These are phyloP conservation scores for Ceyx cyanopectus DNA, from an alignment of 2,113 vertebrate species.

Conservation along the genomic window DNA sequence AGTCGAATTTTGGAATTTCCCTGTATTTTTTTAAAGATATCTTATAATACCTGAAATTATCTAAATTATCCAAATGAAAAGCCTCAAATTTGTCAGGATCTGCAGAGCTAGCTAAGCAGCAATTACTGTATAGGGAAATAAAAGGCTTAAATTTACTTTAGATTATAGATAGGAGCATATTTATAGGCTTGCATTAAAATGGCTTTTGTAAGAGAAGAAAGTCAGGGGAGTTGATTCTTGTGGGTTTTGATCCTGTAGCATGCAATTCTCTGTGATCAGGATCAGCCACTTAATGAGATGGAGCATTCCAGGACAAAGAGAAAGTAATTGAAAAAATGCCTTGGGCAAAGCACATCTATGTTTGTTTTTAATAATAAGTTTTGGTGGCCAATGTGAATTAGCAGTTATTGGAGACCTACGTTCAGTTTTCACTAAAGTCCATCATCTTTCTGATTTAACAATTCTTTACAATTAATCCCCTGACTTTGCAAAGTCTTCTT, in stretches of 20 bases:
- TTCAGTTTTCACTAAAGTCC: neutral
- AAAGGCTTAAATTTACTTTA: constrained; percentile 18
- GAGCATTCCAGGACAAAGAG: neutral
- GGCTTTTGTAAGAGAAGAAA: neutral
- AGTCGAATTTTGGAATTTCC: neutral
- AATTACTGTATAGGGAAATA: neutral
- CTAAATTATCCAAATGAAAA: neutral
- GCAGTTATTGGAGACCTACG: neutral
- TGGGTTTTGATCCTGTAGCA: constrained; percentile 5
- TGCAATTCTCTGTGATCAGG: neutral
- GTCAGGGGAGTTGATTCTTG: neutral
- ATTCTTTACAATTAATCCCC: neutral
- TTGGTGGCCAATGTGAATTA: neutral
- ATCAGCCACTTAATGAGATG: neutral
- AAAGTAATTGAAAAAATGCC: constrained; percentile 28
- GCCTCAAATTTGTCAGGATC: neutral
- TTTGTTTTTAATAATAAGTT: neutral
- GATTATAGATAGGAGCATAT: neutral
- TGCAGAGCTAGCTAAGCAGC: neutral
- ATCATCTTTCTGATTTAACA: neutral
- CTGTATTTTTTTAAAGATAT: neutral
- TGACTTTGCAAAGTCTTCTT: neutral
- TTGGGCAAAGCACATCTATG: neutral
- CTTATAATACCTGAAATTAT: neutral
- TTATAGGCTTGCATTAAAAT: neutral